Conservation (phyloP, 2,888 invertebrate genomes). For the Phortica magna region DNA sequence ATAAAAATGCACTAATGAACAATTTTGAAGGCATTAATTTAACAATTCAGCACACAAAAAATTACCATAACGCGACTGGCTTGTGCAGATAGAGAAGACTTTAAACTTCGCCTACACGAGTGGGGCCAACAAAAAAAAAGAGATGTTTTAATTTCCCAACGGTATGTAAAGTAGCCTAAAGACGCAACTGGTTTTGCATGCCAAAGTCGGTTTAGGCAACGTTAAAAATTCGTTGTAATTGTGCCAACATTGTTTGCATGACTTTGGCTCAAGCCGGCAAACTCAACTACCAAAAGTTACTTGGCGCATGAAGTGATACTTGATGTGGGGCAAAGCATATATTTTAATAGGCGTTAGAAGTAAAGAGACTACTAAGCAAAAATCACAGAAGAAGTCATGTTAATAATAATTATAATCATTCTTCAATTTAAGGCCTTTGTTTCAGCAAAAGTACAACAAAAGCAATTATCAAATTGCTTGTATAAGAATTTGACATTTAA, state of each 20-base stretch:
- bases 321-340: background rate
- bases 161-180: conserved; percentile 24
- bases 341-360: background rate
- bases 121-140: background rate
- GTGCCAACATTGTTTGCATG: conserved; percentile 29
- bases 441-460: too few relatives aligned
- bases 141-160: conserved; percentile 26
- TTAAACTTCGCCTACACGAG: background rate
- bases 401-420: too few relatives aligned
- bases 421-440: too few relatives aligned
- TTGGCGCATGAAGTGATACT: background rate
- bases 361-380: background rate
- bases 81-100: background rate
- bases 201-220: conserved; percentile 8
- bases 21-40: conserved; percentile 20
- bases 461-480: too few relatives aligned
- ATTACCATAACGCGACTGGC: background rate
- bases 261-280: background rate
- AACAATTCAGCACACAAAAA: background rate
- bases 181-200: conserved; percentile 6
- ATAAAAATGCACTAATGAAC: background rate
- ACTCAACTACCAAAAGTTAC: background rate
- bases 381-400: background rate
- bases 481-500: too few relatives aligned
- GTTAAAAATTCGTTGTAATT: conserved; percentile 28